Percentiles rank a stretch among this genome's conserved stretches.
phyloP scores from a whole-genome alignment of 2,113 vertebrate genomes.

The Gnathonemus echidnorhynchus region DNA sequence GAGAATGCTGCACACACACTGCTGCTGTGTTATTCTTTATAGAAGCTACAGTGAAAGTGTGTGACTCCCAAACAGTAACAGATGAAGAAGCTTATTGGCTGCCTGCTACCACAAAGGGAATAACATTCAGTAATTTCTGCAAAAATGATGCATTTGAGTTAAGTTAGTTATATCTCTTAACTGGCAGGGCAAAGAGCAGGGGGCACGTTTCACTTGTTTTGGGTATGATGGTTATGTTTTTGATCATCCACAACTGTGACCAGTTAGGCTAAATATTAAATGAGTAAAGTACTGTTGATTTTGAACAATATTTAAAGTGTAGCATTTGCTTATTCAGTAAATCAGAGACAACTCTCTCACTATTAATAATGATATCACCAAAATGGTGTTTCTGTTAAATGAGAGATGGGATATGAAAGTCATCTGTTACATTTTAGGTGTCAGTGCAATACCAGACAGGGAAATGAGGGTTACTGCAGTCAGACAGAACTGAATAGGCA shows the following conservation, averaged over 20 bases:
- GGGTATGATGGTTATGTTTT: not conserved
- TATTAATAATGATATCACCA: not conserved
- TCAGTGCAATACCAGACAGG: not conserved
- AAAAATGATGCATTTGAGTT: too few species aligned
- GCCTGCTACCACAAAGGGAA: too few species aligned
- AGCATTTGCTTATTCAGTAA: not conserved
- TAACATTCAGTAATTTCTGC: too few species aligned
- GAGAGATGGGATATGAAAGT: not conserved
- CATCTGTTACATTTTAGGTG: not conserved
- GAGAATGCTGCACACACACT: too few species aligned
- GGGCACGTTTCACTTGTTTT: not conserved
- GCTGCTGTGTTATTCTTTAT: too few species aligned
- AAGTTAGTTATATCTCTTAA: too few species aligned
- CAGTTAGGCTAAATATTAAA: not conserved
- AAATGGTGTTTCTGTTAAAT: not conserved
- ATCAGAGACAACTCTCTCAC: not conserved
- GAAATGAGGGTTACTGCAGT: not conserved
- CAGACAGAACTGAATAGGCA: not conserved
- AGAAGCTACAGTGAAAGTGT: too few species aligned
- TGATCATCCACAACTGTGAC: not conserved
- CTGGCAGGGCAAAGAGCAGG: not conserved
- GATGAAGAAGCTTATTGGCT: too few species aligned
- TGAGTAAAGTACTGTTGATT: not conserved
- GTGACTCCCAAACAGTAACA: too few species aligned
- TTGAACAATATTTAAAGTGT: not conserved